phyloP scores from a whole-genome alignment of 2,113 vertebrate species.

The Danionella cerebrum region DNA sequence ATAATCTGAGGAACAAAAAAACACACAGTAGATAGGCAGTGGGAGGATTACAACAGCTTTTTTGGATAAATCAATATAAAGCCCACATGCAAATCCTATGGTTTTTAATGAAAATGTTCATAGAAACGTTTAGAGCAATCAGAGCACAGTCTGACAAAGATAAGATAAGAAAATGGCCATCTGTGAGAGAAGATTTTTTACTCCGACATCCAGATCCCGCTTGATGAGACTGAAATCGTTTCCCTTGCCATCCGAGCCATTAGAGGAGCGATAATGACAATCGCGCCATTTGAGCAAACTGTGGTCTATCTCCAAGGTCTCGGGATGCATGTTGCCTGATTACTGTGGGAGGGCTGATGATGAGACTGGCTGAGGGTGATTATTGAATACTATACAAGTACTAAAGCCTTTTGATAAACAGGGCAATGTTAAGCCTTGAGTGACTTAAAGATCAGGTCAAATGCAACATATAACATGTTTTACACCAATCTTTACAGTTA shows the following conservation, averaged over 20 bases:
- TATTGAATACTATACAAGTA: background rate
- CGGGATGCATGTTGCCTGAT: background rate
- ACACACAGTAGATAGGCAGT: no score
- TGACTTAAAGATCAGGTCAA: background rate
- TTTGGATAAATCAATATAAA: background rate
- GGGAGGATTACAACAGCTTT: no score
- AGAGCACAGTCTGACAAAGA: background rate
- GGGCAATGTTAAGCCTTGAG: constrained; percentile 8
- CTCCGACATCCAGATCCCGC: background rate
- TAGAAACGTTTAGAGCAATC: background rate
- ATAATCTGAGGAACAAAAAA: no score
- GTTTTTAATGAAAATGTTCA: background rate
- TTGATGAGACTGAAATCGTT: constrained; percentile 4
- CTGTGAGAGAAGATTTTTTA: constrained; percentile 4
- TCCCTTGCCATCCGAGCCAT: background rate
- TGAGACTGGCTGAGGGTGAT: constrained; percentile 15
- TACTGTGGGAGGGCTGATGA: background rate
- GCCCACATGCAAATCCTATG: background rate
- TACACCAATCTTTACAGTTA: no score
- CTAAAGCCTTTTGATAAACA: background rate
- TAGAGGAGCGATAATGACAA: background rate
- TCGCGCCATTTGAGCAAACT: background rate
- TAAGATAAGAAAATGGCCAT: constrained; percentile 5
- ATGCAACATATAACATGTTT: no score
- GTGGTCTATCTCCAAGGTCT: background rate